These are phyloP conservation scores for Elephas maximus DNA, from an alignment of 2,113 vertebrate genomes.

Conservation along the genomic window DNA sequence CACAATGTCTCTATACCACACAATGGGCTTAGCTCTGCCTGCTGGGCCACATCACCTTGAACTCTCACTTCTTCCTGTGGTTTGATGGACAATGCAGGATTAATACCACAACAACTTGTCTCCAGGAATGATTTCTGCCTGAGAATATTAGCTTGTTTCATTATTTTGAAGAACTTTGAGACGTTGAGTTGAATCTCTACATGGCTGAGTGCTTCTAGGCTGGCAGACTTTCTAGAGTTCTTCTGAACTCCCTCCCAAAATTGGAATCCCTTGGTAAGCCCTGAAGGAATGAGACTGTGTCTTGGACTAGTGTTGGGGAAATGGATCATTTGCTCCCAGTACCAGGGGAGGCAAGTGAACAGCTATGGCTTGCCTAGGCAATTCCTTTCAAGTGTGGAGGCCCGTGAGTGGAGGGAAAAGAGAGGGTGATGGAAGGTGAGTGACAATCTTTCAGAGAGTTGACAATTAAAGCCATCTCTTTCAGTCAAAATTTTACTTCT, in stretches of 20 bases:
- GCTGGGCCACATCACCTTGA: background rate
- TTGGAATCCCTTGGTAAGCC: background rate
- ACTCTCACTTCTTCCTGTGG: background rate
- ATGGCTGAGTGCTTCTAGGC: background rate
- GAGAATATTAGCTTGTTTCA: background rate
- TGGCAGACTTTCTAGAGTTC: background rate
- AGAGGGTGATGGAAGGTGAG: background rate
- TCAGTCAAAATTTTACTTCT: background rate
- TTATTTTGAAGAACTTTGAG: slow-evolving; percentile 35
- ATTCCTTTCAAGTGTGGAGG: background rate
- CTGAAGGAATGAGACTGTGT: background rate
- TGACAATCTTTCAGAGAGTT: background rate
- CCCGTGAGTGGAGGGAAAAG: background rate
- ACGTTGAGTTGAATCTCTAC: background rate
- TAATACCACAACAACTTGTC: background rate
- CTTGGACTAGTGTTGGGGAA: background rate
- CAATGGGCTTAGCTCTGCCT: rapidly evolving
- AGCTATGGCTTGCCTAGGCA: background rate
- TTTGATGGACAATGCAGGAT: background rate
- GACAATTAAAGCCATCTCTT: background rate
- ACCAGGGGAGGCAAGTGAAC: background rate
- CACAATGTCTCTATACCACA: rapidly evolving
- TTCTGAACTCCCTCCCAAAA: too few species aligned
- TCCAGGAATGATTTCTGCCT: background rate
- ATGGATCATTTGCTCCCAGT: background rate